A percentile compares a stretch with the other conserved stretches of the same genome.
Evolutionary conservation across 2,113 vertebrate genomes (phyloP).

Genomic region (Vidua chalybeata): DNA sequence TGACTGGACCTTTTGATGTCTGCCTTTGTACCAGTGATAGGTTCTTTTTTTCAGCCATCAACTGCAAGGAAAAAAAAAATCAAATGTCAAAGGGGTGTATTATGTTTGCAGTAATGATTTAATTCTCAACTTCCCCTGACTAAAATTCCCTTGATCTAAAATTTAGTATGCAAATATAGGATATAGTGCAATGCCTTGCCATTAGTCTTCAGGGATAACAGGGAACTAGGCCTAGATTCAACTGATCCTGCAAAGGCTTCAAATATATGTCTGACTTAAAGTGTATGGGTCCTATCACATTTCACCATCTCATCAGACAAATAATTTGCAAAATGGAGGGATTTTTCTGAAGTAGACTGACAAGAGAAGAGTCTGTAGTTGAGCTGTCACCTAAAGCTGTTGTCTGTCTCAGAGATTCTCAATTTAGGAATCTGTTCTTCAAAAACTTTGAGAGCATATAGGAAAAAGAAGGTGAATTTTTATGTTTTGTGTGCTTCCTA

Average conservation of each 20-base stretch:
- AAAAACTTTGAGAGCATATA: neutral
- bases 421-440: neutral
- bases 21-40: neutral
- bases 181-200: neutral
- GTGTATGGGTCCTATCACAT: accelerated
- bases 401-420: neutral
- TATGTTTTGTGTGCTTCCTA: neutral
- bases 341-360: neutral
- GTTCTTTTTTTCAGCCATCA: neutral
- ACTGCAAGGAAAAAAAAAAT: neutral
- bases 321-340: neutral
- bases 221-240: neutral
- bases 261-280: neutral
- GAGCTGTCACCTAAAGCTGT: neutral
- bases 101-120: neutral
- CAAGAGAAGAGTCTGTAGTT: neutral
- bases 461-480: accelerated
- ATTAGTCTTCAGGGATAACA: neutral
- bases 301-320: neutral
- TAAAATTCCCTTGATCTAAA: neutral
- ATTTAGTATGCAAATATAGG: neutral
- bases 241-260: neutral
- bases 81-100: neutral
- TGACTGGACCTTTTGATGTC: neutral
- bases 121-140: neutral